Evolutionary conservation across 1,140 invertebrate species (phyloP), one percentile per base, ranked within the genome.

Genomic region (Notospermus geniculatus): DNA sequence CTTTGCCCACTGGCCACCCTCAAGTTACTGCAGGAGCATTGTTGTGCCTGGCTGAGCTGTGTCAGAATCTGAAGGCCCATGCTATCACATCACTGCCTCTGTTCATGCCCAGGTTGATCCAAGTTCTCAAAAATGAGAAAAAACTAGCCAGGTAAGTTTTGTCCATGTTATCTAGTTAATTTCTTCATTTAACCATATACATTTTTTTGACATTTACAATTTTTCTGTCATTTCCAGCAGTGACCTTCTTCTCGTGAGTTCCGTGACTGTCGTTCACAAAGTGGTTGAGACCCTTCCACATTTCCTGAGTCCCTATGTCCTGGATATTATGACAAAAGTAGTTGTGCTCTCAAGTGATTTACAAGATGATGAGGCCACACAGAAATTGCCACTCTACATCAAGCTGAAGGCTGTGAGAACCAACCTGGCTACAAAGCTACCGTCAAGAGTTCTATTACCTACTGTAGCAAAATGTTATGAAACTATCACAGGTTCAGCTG

Each of bases 251-350:
- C 77, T 83, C 28, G 65, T 88, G 5, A 86, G 87, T 71, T 84
- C 89, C 11, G 83, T 93, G 0, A 90, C 89, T 17, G 86, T 89
- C 0, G 75, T 93, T 22, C 87, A 89, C 58, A 92, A 91, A 76
- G 86, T 95, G 25, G 84, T 94, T 1, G 89, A 92, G 68, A 89
- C 87, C 23, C 71, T 94, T 25, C 87, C 90, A 0, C 80, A 89
- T 2, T 93, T 95, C 71, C 76, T 95, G 25, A 92, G 90, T 66
- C 88, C 91, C 0, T 95, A 93, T 78, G 77, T 95, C 30, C 85
- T 88, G 60, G 88, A 90, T 64, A 84, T 95, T 29, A 72, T 94
- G 2, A 63, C 41, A 55, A 64, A 73, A 57, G 71, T 80, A 2
- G 32, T 36, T 15, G 5, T 7, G 32, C 46, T 72, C 22, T 67